A percentile compares a stretch with the other conserved stretches of the same genome.
These are phyloP conservation scores for Corythornis leucogaster DNA, from an alignment of 2,797 vertebrate species.

Conservation along the genomic window DNA sequence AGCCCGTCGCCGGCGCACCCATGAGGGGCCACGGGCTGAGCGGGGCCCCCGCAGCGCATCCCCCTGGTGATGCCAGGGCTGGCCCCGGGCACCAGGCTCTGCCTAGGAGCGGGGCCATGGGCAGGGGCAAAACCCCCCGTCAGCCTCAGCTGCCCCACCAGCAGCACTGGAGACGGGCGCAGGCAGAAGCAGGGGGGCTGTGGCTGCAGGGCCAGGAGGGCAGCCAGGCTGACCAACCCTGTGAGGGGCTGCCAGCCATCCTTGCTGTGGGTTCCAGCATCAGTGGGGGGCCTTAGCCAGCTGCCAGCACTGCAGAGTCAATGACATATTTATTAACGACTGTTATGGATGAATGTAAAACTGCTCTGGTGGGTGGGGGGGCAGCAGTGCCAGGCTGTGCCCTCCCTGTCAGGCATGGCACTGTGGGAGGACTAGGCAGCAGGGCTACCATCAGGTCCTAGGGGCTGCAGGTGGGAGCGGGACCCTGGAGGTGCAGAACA, in stretches of 20 bases:
- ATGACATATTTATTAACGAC: conserved; percentile 77
- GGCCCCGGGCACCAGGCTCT: conserved; percentile 37
- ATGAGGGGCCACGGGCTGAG: conserved; percentile 83
- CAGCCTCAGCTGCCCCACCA: not conserved
- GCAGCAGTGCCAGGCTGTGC: not conserved
- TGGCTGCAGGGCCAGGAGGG: not conserved
- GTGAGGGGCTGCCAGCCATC: not conserved
- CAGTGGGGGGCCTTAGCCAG: not conserved
- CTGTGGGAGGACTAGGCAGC: not conserved
- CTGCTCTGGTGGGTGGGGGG: not conserved
- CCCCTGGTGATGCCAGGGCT: conserved; percentile 73
- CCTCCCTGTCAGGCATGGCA: not conserved
- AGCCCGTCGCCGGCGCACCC: conserved; percentile 89
- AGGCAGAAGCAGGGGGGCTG: not conserved
- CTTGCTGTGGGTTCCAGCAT: not conserved
- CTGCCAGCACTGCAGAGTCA: conserved; percentile 1
- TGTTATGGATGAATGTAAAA: conserved; percentile 72
- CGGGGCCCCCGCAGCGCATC: conserved; percentile 88
- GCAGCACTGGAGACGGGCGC: not conserved
- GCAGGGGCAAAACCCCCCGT: not conserved
- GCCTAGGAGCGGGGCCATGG: not conserved
- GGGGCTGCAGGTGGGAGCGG: not conserved
- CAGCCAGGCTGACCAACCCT: not conserved
- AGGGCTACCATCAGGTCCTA: not conserved
- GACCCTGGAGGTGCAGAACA: not conserved